These are phyloP conservation scores for Gymnoscelis rufifasciata DNA, from an alignment of 2,888 invertebrate genomes.

Conservation along the genomic window DNA sequence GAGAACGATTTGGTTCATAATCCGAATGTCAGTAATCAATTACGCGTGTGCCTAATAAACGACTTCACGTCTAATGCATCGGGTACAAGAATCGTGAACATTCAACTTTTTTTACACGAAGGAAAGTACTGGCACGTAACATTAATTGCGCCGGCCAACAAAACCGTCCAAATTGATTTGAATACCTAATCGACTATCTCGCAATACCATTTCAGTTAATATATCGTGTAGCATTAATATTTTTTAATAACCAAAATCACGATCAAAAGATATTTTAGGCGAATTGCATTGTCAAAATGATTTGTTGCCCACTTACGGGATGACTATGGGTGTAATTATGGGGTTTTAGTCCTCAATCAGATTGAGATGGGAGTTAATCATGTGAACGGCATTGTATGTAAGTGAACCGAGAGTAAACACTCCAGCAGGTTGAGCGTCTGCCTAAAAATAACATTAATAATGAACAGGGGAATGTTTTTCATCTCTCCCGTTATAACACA, in stretches of 20 bases:
- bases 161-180: conserved; percentile 65
- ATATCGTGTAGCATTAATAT: conserved; percentile 56
- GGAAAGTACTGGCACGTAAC: conserved; percentile 59
- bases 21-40: conserved; percentile 44
- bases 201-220: conserved; percentile 57
- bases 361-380: conserved; percentile 41
- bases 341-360: conserved; percentile 21
- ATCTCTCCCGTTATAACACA: conserved; percentile 72
- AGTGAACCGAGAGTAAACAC: conserved; percentile 68
- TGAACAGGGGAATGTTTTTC: conserved; percentile 79
- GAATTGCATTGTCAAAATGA: conserved; percentile 57
- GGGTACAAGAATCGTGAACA: conserved; percentile 59
- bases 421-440: conserved; percentile 70
- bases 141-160: conserved; percentile 61
- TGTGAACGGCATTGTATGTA: conserved; percentile 66
- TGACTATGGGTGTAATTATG: conserved; percentile 28
- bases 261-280: conserved; percentile 46
- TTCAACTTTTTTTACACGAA: conserved; percentile 53
- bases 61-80: conserved; percentile 61
- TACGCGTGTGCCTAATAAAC: conserved; percentile 54
- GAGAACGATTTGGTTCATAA: conserved; percentile 23
- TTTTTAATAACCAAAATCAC: conserved; percentile 53
- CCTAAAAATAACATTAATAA: conserved; percentile 76
- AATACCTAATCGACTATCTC: conserved; percentile 58
- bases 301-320: conserved; percentile 38